Percentiles rank a stretch among this genome's conserved stretches.
Conservation (phyloP, 2,113 vertebrate genomes). For the Melozone crissalis region DNA sequence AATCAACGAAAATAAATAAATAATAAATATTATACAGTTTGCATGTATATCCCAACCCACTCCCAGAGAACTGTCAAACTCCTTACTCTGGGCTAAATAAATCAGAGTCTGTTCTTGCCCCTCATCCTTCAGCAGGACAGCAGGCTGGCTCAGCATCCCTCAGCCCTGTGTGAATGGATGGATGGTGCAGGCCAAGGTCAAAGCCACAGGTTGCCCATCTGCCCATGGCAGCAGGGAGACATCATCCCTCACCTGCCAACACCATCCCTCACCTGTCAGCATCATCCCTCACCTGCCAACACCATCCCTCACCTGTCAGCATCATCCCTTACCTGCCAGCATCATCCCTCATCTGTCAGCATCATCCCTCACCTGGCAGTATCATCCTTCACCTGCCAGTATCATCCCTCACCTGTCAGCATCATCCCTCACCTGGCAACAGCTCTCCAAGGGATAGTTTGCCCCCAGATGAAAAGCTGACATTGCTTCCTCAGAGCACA, state of each 20-base stretch:
- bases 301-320: background rate
- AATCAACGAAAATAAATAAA: background rate
- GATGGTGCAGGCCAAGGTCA: background rate
- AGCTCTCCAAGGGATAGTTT: background rate
- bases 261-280: background rate
- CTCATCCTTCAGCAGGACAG: too few species aligned
- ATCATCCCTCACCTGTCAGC: too few species aligned
- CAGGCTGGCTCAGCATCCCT: background rate
- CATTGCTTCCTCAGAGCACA: fast-evolving
- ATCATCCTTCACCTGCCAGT: background rate
- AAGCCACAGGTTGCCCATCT: background rate
- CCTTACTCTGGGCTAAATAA: background rate
- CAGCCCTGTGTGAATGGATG: fast-evolving
- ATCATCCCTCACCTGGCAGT: background rate
- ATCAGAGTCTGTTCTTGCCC: background rate
- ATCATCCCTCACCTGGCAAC: background rate
- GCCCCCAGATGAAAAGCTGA: background rate
- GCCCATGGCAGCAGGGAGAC: fast-evolving
- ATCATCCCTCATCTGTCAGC: too few species aligned
- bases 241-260: too few species aligned
- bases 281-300: too few species aligned
- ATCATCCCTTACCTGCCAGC: too few species aligned
- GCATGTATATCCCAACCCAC: fast-evolving
- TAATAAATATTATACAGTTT: too few species aligned
- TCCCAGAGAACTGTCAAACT: background rate